Base-by-base conservation (phyloP, 2,888 invertebrate genomes). In the Callyntrura sp. region DNA sequence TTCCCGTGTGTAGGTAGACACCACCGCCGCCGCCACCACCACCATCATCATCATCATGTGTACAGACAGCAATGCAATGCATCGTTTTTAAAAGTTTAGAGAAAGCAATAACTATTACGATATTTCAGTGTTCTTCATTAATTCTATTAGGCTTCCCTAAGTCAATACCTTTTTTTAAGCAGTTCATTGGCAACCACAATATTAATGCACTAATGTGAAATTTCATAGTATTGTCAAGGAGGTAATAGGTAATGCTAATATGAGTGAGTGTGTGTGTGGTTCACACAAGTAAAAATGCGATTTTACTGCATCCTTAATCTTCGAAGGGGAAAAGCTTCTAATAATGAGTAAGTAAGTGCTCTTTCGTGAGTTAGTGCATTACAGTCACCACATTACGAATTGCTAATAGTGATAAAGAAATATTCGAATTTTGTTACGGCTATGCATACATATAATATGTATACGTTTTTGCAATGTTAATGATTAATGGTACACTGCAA, bases 291-390 rank as follows among this genome's bases (percentile, higher is more conserved):
- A 68, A 68, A 73, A 25, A 25, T 65, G 48, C n/a, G n/a, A 35
- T 85, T 85, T 12, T 60, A 35, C 35, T 76, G 76, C 85, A 55
- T 20, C 76, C 25, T 25, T 85, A 85, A 85, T 85, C 85, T 68
- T 11, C 0, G 6, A 57, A 57, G 57, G n/a, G n/a, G 60, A 85
- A 51, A 60, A 28, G 60, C 62, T 79, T 81, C 62, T 62, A 81
- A 81, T 20, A 81, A 73, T 85, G 35, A 68, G 35, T 35, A 35
- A 68, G 85, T 60, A 85, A 85, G 76, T 85, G 76, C 48, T 76
- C 57, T 73, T 85, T 85, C 85, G 85, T 85, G 85, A 85, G 85
- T 57, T 20, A 8, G 35, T 35, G 68, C n/a, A 35, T n/a, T 43
- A 60, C 60, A 60, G 8, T 23, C 60, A 23, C 60, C 12, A 35